Percentiles rank a stretch among this genome's conserved stretches.
phyloP scores from a whole-genome alignment of 1,140 invertebrate species.

The Harpegnathos saltator region DNA sequence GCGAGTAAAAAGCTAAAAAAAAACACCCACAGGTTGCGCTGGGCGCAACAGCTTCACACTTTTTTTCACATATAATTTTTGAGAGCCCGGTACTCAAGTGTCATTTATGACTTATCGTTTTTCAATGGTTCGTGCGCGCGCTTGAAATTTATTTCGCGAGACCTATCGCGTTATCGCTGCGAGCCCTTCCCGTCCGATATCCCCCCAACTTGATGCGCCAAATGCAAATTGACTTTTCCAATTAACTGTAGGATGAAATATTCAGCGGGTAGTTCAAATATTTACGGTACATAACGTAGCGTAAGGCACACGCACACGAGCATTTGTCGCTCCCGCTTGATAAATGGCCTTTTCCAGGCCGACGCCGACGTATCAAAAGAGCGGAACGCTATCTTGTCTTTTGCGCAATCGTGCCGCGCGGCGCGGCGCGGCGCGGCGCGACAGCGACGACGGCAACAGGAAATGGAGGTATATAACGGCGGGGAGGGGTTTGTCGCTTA shows the following conservation, averaged over 20 bases:
- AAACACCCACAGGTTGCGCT: too few relatives aligned
- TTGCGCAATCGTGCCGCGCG: not conserved
- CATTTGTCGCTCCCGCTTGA: not conserved
- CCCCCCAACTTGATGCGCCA: not conserved
- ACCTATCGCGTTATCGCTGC: not conserved
- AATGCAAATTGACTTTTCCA: not conserved
- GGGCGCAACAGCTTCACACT: not conserved
- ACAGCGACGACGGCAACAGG: not conserved
- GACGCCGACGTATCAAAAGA: not conserved
- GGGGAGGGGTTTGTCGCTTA: conserved; percentile 1
- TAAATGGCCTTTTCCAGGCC: not conserved
- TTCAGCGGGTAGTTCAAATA: not conserved
- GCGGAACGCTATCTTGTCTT: not conserved
- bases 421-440: not conserved
- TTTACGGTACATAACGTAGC: not conserved
- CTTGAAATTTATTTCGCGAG: not conserved
- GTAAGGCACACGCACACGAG: not conserved
- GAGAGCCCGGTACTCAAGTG: not conserved
- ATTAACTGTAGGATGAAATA: not conserved
- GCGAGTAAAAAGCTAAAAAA: not conserved
- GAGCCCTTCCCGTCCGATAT: too few relatives aligned
- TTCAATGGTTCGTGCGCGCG: not conserved
- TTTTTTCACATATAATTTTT: not conserved
- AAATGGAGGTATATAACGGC: not conserved
- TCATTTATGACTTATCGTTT: conserved; percentile 23